Conservation (phyloP, 2,797 vertebrate genomes). For the Helarctos malayanus region DNA sequence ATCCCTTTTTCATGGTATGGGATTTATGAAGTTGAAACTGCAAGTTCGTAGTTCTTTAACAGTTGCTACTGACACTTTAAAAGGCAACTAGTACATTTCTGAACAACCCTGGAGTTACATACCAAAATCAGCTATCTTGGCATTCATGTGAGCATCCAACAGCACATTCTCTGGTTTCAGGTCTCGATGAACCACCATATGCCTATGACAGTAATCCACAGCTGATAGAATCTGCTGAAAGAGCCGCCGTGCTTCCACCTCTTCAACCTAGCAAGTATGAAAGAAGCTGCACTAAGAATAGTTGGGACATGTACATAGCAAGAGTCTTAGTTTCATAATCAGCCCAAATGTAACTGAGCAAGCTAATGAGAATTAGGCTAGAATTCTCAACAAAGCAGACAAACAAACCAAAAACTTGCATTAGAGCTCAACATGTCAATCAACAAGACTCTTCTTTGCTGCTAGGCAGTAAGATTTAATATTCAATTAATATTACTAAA, state of each 20-base stretch:
- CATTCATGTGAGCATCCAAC: conserved; percentile 97
- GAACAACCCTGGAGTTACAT: conserved; percentile 84
- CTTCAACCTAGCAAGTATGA: conserved; percentile 93
- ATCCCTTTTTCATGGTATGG: background rate
- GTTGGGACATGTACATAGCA: background rate
- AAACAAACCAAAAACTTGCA: conserved; percentile 45
- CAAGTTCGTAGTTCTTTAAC: background rate
- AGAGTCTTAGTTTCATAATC: conserved; percentile 33
- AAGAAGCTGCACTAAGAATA: conserved; percentile 55
- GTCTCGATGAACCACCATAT: conserved; percentile 99
- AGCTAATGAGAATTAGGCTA: conserved; percentile 10
- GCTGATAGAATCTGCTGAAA: conserved; percentile 99
- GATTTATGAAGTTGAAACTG: background rate
- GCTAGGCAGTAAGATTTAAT: background rate
- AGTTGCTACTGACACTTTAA: background rate
- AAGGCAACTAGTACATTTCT: conserved; percentile 64
- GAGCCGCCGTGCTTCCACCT: conserved; percentile 96
- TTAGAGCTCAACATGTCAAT: background rate
- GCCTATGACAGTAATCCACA: conserved; percentile 99
- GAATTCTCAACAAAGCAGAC: conserved; percentile 61
- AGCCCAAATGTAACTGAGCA: conserved; percentile 36
- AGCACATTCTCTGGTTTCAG: conserved; percentile 99
- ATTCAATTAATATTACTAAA: conserved; percentile 59
- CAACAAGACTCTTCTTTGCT: background rate
- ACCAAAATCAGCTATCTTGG: conserved; percentile 99